Evolutionary conservation across 2,113 vertebrate genomes (phyloP).

Genomic region (Aptenodytes patagonicus): DNA sequence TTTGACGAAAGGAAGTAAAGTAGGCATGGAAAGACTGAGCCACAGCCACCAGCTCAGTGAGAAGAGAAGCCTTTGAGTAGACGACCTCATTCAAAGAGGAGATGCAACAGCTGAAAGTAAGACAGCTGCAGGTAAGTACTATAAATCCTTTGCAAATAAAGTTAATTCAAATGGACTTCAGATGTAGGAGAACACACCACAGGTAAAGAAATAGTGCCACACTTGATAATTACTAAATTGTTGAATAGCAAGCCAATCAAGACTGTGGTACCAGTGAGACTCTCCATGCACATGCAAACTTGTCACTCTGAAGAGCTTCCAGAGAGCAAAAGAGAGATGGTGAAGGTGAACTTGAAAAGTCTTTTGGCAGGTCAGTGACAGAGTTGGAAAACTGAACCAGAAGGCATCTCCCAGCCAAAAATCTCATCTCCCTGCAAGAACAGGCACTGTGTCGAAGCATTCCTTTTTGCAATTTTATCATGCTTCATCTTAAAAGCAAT

Average conservation of each 20-base stretch:
- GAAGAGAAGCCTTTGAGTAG: not conserved
- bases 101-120: not conserved
- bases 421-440: not conserved
- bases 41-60: not conserved
- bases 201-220: not conserved
- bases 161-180: not conserved
- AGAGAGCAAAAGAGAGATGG: not conserved
- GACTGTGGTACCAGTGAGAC: not conserved
- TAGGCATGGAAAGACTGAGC: not conserved
- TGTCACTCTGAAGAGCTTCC: not conserved
- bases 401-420: not conserved
- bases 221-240: not conserved
- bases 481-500: not conserved
- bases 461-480: not conserved
- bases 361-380: not conserved
- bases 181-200: not conserved
- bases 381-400: not conserved
- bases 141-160: not conserved
- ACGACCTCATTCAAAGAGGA: not conserved
- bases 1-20: not conserved
- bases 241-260: not conserved
- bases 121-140: not conserved
- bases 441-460: not conserved
- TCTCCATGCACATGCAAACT: not conserved
- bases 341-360: not conserved